phyloP scores from a whole-genome alignment of 2,888 invertebrate species.

The Tenodera sinensis region DNA sequence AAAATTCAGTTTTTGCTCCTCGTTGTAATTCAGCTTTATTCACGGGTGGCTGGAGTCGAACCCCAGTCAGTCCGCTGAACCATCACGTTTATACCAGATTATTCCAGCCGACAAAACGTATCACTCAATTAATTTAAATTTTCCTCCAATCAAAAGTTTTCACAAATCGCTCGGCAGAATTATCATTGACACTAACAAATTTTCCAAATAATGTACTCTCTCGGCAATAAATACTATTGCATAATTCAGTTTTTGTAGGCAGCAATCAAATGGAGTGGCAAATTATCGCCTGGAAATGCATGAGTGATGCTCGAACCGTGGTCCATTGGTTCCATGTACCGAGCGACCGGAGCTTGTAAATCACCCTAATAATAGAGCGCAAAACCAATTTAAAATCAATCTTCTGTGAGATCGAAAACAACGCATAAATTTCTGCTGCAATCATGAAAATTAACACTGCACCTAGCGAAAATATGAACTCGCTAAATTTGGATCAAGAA shows the following conservation, averaged over 20 bases:
- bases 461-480: too few species aligned
- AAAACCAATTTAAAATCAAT: not conserved
- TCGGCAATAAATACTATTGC: not conserved
- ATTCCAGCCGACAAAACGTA: not conserved
- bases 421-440: not conserved
- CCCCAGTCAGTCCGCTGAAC: not conserved
- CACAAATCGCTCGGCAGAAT: not conserved
- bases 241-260: not conserved
- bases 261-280: not conserved
- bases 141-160: not conserved
- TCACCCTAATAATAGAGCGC: not conserved
- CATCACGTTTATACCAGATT: not conserved
- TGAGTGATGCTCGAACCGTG: not conserved
- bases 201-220: not conserved
- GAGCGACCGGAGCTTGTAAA: not conserved
- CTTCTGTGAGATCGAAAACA: not conserved
- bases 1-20: not conserved
- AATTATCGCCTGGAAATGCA: not conserved
- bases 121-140: not conserved
- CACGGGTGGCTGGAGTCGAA: not conserved
- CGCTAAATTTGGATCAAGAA: too few species aligned
- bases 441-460: not conserved
- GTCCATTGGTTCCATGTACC: not conserved
- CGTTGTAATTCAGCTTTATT: not conserved
- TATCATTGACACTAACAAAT: not conserved